Percentiles rank a stretch among this genome's conserved stretches.
Conservation (phyloP, 1,140 invertebrate genomes). For the Papilio xuthus region DNA sequence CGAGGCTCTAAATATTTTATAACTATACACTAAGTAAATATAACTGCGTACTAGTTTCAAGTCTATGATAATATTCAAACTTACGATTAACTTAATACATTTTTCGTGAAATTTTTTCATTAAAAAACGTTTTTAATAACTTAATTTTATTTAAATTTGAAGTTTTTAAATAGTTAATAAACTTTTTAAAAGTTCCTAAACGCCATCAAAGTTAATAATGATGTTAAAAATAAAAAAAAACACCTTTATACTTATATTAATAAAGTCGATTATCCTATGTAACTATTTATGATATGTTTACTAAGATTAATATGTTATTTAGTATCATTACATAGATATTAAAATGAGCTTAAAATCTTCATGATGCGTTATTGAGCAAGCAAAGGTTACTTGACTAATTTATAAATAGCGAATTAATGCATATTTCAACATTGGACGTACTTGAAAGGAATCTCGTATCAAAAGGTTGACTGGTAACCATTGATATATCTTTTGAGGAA, state of each 20-base stretch:
- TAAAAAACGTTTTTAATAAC: no score
- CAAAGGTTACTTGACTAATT: constrained; percentile 67
- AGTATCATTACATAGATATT: constrained; percentile 9
- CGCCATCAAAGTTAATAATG: background rate
- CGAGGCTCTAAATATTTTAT: background rate
- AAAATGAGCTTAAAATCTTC: constrained; percentile 46
- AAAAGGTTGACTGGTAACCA: constrained; percentile 19
- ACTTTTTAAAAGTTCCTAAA: no score
- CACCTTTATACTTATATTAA: background rate
- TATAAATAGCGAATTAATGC: constrained; percentile 46
- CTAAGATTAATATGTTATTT: background rate
- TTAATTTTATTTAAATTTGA: no score
- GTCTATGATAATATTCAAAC: no score
- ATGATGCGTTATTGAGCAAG: constrained; percentile 36
- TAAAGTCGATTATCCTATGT: background rate
- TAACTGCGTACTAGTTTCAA: no score
- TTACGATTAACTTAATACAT: no score
- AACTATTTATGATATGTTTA: background rate
- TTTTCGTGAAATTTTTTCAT: no score
- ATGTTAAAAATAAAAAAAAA: no score
- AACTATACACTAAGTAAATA: no score
- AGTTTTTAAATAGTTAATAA: no score
- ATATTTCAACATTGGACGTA: constrained; percentile 47
- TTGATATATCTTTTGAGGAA: constrained; percentile 18
- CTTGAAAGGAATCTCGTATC: constrained; percentile 34